Evolutionary conservation across 2,113 vertebrate genomes (phyloP).

Genomic region (Porphyrio hochstetteri): DNA sequence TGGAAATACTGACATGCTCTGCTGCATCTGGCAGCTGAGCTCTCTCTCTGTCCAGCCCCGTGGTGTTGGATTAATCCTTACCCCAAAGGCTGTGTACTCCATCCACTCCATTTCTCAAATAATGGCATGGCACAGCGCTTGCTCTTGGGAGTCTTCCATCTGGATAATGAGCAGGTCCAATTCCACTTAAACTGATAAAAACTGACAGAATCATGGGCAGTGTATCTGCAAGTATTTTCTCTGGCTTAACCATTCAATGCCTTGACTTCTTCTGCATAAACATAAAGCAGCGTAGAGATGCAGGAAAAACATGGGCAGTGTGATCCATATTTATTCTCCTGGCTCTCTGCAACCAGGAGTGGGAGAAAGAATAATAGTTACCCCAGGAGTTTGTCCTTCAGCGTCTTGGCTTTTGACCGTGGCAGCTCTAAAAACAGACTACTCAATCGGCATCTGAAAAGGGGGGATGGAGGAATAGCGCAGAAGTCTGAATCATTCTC

Average conservation of each 20-base stretch:
- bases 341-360: not conserved
- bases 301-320: not conserved
- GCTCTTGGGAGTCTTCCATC: not conserved
- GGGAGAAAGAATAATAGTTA: not conserved
- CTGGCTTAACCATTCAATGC: not conserved
- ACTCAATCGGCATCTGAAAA: not conserved
- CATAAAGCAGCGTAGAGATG: not conserved
- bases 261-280: not conserved
- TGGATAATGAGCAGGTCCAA: not conserved
- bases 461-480: not conserved
- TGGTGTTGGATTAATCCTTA: not conserved
- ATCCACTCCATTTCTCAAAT: not conserved
- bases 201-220: not conserved
- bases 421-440: conserved; percentile 24
- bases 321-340: not conserved
- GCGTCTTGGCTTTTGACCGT: not conserved
- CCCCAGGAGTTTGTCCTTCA: conserved; percentile 1
- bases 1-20: not conserved
- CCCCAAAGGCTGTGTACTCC: not conserved
- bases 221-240: not conserved
- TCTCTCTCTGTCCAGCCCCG: not conserved
- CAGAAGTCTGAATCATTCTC: conserved; percentile 55
- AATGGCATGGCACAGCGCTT: not conserved
- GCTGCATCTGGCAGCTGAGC: not conserved
- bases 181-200: not conserved